Evolutionary conservation across 1,140 invertebrate species (phyloP).

Genomic region (Vollenhovia emeryi): DNA sequence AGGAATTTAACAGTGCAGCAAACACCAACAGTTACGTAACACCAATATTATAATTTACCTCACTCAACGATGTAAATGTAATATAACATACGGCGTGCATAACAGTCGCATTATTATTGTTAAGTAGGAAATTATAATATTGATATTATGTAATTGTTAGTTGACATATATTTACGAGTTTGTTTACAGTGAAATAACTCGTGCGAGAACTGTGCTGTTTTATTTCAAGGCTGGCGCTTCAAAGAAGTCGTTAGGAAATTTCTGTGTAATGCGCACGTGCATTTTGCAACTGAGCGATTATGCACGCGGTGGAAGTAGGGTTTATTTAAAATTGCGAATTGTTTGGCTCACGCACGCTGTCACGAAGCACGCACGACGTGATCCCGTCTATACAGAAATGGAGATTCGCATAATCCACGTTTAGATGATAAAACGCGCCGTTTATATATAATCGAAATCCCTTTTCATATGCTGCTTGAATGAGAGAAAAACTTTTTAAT

Average conservation of each 20-base stretch:
- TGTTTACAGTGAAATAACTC: neutral
- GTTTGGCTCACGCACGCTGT: conserved; percentile 18
- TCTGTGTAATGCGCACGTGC: neutral
- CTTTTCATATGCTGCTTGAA: neutral
- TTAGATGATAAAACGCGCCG: neutral
- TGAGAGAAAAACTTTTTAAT: conserved; percentile 11
- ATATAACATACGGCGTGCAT: too few relatives aligned
- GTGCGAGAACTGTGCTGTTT: conserved; percentile 26
- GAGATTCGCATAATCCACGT: neutral
- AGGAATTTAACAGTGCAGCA: too few relatives aligned
- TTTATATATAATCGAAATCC: conserved; percentile 12
- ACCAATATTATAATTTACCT: too few relatives aligned
- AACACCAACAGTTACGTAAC: too few relatives aligned
- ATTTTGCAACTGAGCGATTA: conserved; percentile 42
- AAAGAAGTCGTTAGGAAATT: conserved; percentile 15
- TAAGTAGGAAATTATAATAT: too few relatives aligned
- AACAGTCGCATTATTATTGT: too few relatives aligned
- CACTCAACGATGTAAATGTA: too few relatives aligned
- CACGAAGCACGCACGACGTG: conserved; percentile 19
- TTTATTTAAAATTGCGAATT: conserved; percentile 59
- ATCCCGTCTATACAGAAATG: conserved; percentile 11
- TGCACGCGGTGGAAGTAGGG: neutral
- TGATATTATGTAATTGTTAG: too few relatives aligned
- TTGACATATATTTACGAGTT: too few relatives aligned
- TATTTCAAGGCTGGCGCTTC: conserved; percentile 32